Percentiles rank a stretch among this genome's conserved stretches.
These are phyloP conservation scores for Sus cebifrons DNA, from an alignment of 2,797 vertebrate genomes.

Conservation along the genomic window DNA sequence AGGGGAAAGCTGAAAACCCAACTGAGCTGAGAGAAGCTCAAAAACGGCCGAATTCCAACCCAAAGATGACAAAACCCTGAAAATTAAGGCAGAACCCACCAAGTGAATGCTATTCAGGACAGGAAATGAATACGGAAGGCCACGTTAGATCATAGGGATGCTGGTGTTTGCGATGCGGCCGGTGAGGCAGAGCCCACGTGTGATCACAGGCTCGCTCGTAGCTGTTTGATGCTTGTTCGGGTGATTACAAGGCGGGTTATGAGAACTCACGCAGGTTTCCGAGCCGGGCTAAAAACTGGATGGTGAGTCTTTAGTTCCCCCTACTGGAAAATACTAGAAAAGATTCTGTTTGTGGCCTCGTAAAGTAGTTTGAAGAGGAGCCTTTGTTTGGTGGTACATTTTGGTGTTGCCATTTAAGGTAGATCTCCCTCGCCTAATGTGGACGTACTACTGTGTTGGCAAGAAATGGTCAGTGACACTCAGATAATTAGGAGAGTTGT, in stretches of 20 bases:
- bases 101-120: not conserved
- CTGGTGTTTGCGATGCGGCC: conserved; percentile 30
- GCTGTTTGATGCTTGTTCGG: conserved; percentile 83
- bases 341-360: not conserved
- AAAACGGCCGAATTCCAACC: not conserved
- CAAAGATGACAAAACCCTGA: not conserved
- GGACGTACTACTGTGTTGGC: not conserved
- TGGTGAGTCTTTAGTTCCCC: conserved; percentile 94
- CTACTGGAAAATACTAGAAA: conserved; percentile 91
- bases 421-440: not conserved
- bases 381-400: conserved; percentile 71
- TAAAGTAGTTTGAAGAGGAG: not conserved
- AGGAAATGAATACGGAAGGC: not conserved
- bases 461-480: not conserved
- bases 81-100: not conserved
- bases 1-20: not conserved
- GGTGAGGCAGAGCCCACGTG: conserved; percentile 72
- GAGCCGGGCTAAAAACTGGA: conserved; percentile 25
- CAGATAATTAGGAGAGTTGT: conserved; percentile 10
- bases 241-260: conserved; percentile 76
- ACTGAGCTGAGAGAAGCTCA: not conserved
- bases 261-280: conserved; percentile 58
- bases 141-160: not conserved
- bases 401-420: conserved; percentile 54
- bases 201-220: conserved; percentile 82